Evolutionary conservation across 2,797 vertebrate genomes (phyloP), one percentile per base, ranked within the genome.

Genomic region (Pipistrellus nathusii): DNA sequence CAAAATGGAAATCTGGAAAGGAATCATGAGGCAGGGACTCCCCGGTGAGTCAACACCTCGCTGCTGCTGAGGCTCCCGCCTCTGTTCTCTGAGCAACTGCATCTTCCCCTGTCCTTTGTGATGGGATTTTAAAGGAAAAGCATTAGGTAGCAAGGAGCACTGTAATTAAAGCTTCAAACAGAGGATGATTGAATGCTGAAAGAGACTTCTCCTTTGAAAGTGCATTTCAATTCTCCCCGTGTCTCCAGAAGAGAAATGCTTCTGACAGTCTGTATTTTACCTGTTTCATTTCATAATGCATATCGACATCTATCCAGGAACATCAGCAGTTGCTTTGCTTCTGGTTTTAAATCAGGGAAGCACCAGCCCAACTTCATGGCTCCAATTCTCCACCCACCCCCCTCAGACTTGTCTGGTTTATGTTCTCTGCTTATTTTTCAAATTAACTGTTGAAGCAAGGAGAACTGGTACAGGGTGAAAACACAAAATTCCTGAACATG

Each of bases 221-320:
- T 57, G 59, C 90, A 95, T 96, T 96, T 96, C 91, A 96, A 95
- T 98, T 97, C 94, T 64, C 93, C 53, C 32, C 8, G 0, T 92
- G 90, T 94, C 55, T 95, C 81, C 62, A 38, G 71, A 95, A 97
- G 76, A 80, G 96, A 98, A 97, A 91, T 59, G 84, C 23, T 96
- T 97, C 96, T 98, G 95, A 97, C 94, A 95, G 78, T 94, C 94
- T 96, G 8, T 92, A 96, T 97, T 97, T 98, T 98, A 95, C 84
- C 80, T 68, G n/a, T 95, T 98, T 94, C 77, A 94, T 97, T 97
- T 97, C 97, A 97, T 98, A 97, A 97, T 97, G 96, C 88, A 97
- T 95, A 98, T 93, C 4, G 94, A 96, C 94, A 92, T 97, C 97
- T 96, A 96, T 80, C 85, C 91, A 90, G 93, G 84, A 90, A 96